Evolutionary conservation across 2,888 invertebrate genomes (phyloP).

Genomic region (Antitype chi): DNA sequence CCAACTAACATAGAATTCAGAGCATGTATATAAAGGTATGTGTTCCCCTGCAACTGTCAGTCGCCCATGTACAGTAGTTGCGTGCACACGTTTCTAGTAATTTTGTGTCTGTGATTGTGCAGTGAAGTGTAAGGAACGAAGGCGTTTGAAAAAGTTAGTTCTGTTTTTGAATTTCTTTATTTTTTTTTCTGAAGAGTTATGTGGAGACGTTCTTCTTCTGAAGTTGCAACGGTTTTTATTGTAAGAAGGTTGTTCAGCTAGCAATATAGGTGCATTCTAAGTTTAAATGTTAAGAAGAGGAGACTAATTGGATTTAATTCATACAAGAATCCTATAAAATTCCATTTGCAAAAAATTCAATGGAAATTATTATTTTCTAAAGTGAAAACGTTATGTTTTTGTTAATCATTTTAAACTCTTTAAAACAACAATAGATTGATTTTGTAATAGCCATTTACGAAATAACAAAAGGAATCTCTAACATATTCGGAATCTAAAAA

Average conservation of each 20-base stretch:
- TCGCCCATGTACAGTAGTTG: slow-evolving; percentile 35
- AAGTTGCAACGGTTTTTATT: not conserved
- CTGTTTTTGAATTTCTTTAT: slow-evolving; percentile 20
- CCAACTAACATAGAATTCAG: slow-evolving; percentile 71
- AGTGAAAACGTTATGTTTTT: not conserved
- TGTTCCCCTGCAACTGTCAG: slow-evolving; percentile 55
- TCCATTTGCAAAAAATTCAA: not conserved
- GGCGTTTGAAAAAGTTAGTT: slow-evolving; percentile 62
- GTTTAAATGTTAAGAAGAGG: not conserved
- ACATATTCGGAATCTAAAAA: not conserved
- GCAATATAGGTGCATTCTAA: not conserved
- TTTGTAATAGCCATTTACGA: not conserved
- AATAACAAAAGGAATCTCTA: not conserved
- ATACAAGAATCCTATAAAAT: not conserved
- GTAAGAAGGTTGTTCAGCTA: not conserved
- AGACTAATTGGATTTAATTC: not conserved
- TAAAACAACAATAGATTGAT: not conserved
- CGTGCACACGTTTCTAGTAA: slow-evolving; percentile 45
- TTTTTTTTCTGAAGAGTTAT: not conserved
- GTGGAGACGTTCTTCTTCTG: not conserved
- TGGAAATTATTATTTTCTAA: not conserved
- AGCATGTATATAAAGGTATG: slow-evolving; percentile 76
- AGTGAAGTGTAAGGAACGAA: slow-evolving; percentile 61
- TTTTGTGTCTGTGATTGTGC: slow-evolving; percentile 61
- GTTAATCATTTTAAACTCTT: not conserved